Conservation (phyloP, 2,888 invertebrate genomes). For the Silvanus unidentatus region DNA sequence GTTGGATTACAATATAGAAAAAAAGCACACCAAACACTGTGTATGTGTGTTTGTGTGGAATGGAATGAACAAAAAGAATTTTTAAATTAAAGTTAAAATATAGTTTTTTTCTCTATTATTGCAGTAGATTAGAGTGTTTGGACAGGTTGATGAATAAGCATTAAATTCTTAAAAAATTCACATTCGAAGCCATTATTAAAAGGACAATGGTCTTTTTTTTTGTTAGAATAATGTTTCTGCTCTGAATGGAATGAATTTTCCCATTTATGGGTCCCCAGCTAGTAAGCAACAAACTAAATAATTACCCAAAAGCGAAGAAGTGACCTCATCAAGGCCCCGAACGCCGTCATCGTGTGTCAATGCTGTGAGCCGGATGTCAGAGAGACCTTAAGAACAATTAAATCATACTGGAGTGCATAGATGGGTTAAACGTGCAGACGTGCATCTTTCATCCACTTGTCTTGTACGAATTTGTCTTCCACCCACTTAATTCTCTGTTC, state of each 20-base stretch:
- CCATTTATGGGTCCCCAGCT: too few relatives aligned
- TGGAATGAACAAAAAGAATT: too few relatives aligned
- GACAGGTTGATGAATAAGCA: slow-evolving; percentile 11
- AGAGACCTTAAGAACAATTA: slow-evolving; percentile 11
- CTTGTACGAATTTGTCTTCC: slow-evolving; percentile 38
- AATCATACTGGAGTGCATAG: slow-evolving; percentile 17
- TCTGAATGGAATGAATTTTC: slow-evolving; percentile 1
- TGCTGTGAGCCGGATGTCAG: slow-evolving; percentile 8
- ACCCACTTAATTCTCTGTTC: slow-evolving; percentile 37
- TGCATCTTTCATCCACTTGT: slow-evolving; percentile 39
- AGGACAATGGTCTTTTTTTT: too few relatives aligned
- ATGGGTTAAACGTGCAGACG: slow-evolving; percentile 33
- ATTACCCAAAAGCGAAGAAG: too few relatives aligned
- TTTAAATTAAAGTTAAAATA: too few relatives aligned
- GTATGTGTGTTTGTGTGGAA: too few relatives aligned
- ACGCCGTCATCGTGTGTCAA: slow-evolving; percentile 6
- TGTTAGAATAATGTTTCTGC: background rate
- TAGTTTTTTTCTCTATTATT: too few relatives aligned
- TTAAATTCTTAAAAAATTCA: slow-evolving; percentile 10
- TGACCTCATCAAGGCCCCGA: too few relatives aligned
- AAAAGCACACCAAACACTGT: too few relatives aligned
- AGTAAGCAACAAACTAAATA: too few relatives aligned
- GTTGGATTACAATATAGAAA: slow-evolving; percentile 4
- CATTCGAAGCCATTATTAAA: background rate
- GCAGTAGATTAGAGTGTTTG: background rate